These are phyloP conservation scores for Ecdyonurus torrentis DNA, from an alignment of 2,888 invertebrate species.

Conservation along the genomic window DNA sequence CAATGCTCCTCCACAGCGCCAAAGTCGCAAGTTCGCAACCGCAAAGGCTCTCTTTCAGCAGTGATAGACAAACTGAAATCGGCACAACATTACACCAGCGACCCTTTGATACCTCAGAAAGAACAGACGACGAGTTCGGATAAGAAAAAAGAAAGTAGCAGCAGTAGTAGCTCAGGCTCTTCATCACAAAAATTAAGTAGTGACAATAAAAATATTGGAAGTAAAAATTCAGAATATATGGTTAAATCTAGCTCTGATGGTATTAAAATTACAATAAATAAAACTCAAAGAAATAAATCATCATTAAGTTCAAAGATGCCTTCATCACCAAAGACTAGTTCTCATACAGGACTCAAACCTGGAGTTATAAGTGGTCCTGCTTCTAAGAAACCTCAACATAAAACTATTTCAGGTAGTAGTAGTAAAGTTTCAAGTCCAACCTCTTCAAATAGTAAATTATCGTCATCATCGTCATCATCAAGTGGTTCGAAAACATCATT, in stretches of 20 bases:
- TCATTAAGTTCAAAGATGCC: conserved; percentile 27
- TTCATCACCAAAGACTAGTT: conserved; percentile 43
- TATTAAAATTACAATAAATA: conserved; percentile 82
- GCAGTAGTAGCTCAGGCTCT: conserved; percentile 18
- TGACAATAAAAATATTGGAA: conserved; percentile 21
- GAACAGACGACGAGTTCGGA: conserved; percentile 8
- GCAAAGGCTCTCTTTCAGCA: conserved; percentile 61
- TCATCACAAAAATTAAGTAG: conserved; percentile 19
- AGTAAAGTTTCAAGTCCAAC: conserved; percentile 7
- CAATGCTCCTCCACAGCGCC: conserved; percentile 8
- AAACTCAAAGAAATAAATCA: conserved; percentile 48
- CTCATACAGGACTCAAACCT: conserved; percentile 64
- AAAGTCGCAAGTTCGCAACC: conserved; percentile 25
- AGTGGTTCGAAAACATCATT: conserved; percentile 21
- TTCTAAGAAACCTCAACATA: conserved; percentile 57
- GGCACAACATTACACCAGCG: conserved; percentile 40
- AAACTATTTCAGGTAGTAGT: conserved; percentile 23
- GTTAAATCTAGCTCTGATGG: conserved; percentile 78
- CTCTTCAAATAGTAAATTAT: too few relatives aligned
- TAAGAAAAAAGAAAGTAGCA: conserved; percentile 11
- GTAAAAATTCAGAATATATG: conserved; percentile 69
- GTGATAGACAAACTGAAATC: conserved; percentile 76
- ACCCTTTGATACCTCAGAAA: conserved; percentile 10
- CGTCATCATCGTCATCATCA: conserved; percentile 13
- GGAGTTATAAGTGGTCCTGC: conserved; percentile 77